phyloP scores from a whole-genome alignment of 2,113 vertebrate genomes.

The Tricholaema leucomelas region DNA sequence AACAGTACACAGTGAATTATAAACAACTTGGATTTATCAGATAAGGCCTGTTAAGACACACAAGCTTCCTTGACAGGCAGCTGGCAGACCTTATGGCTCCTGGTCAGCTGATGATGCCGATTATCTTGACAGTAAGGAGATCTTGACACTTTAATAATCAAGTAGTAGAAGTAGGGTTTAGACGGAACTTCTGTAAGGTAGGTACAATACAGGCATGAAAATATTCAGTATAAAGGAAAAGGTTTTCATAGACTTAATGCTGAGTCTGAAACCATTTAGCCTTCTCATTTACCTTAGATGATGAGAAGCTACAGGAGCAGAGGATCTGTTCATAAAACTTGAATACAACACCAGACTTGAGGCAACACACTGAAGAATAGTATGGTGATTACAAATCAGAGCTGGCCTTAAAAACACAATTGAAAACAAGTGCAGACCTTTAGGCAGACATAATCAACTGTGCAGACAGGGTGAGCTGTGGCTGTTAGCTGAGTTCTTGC shows the following conservation, averaged over 20 bases:
- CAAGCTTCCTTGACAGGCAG: background rate
- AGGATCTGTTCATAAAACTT: background rate
- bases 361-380: background rate
- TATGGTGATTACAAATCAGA: background rate
- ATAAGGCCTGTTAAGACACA: background rate
- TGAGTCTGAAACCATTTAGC: background rate
- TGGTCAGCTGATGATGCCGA: background rate
- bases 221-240: background rate
- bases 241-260: background rate
- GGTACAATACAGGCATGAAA: background rate
- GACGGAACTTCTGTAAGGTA: background rate
- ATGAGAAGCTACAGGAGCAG: background rate
- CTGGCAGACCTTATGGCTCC: background rate
- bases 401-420: fast-evolving
- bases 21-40: background rate
- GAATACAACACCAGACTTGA: background rate
- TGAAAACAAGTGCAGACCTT: background rate
- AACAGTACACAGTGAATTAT: background rate
- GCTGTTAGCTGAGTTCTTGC: background rate
- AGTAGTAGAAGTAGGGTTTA: background rate
- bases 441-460: background rate
- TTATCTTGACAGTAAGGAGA: background rate
- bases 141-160: background rate
- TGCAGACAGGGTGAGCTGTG: background rate
- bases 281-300: background rate